Base-by-base conservation (phyloP, 2,888 invertebrate species). In the Aphidius colemani region DNA sequence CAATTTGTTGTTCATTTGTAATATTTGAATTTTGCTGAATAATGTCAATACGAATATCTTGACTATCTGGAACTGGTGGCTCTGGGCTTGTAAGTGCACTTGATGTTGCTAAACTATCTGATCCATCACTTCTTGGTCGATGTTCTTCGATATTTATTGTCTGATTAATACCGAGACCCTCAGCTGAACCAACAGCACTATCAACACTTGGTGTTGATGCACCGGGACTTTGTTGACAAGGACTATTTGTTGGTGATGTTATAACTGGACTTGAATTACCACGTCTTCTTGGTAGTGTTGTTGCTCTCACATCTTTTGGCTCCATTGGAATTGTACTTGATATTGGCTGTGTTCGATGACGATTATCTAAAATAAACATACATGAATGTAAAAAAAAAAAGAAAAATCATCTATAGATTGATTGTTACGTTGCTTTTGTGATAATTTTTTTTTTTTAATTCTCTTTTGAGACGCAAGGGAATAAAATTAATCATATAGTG, bases 151-250 rank as follows among this genome's bases (percentile, higher is more conserved):
- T 69, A 9, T 68, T 71, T 51, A 69, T 67, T 44, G 74, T 72
- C 13, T 72, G 57, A 58, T 67, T 57, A 66, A 67, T 63, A 8
- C 78, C 79, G 53, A 86, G 75, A 11, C 87, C 87, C 72, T 87
- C 87, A 70, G 86, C 87, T 1, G 87, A 87, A 2, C 87, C 87
- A 18, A 87, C 88, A 8, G 87, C 87, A 10, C 88, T 88, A 75
- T 88, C 88, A 18, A 86, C 84, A 64, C 85, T 87, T 44, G 87
- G 87, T 9, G 86, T 85, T 44, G 87, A 87, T 5, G 76, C 76
- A 59, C 79, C 70, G 10, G 78, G 78, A 46, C 78, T 79, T 49
- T 75, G 74, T 11, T 72, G 75, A 69, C 71, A 74, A 78, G 60
- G 77, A 73, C 76, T 85, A 80, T 69, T 82, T 79, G 69, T 78